Evolutionary conservation across 2,113 vertebrate genomes (phyloP).

Genomic region (Leptobrachium ailaonicum): DNA sequence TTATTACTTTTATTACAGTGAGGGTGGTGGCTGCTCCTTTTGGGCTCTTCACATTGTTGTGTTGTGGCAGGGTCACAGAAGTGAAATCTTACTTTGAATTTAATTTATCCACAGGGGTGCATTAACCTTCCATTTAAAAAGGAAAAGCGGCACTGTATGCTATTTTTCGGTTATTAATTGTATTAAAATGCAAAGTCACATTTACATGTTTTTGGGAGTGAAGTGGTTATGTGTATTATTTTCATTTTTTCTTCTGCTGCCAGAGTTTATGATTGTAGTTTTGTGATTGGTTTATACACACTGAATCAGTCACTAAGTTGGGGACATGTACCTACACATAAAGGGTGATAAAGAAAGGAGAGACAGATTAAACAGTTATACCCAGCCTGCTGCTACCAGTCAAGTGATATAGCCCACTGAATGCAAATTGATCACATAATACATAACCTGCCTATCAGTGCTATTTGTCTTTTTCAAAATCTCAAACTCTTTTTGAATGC

Average conservation of each 20-base stretch:
- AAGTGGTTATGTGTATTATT: too few species aligned
- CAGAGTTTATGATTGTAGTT: neutral
- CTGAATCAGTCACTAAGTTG: neutral
- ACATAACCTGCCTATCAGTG: neutral
- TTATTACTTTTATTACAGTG: too few species aligned
- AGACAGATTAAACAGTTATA: constrained; percentile 12
- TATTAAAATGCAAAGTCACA: too few species aligned
- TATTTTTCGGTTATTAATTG: too few species aligned
- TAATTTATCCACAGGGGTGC: too few species aligned
- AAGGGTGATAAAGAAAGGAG: constrained; percentile 9
- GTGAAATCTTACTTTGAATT: too few species aligned
- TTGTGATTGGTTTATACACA: neutral
- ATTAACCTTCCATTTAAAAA: too few species aligned
- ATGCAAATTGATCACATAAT: neutral
- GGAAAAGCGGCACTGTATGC: too few species aligned
- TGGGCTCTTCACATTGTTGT: too few species aligned
- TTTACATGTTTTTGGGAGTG: too few species aligned
- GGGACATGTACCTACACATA: neutral
- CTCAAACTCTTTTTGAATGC: neutral
- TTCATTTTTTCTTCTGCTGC: neutral
- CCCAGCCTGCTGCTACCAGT: neutral
- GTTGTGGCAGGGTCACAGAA: too few species aligned
- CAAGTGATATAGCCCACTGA: neutral
- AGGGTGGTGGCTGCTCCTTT: too few species aligned
- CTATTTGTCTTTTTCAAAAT: neutral